Evolutionary conservation across 1,140 invertebrate species (phyloP).

Genomic region (Formica selysi): DNA sequence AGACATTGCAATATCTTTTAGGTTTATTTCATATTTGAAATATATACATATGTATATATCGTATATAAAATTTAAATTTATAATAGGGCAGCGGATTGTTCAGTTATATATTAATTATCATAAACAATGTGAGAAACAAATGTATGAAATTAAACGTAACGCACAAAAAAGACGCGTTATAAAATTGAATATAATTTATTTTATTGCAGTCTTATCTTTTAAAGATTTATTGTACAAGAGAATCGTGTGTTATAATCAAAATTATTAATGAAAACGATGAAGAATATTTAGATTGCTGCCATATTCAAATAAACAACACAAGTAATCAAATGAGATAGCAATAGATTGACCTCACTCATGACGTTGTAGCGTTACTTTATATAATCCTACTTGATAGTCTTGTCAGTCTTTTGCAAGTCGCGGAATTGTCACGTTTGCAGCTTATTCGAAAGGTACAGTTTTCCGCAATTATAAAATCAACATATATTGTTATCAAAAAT

Average conservation of each 20-base stretch:
- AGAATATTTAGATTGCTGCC: not conserved
- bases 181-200: not conserved
- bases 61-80: slow-evolving; percentile 11
- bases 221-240: not conserved
- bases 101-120: not conserved
- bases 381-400: not conserved
- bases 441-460: not conserved
- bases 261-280: not conserved
- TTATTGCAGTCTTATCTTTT: not conserved
- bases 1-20: not conserved
- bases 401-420: not conserved
- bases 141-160: not conserved
- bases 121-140: no score
- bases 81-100: not conserved
- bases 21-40: not conserved
- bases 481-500: not conserved
- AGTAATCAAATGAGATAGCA: no score
- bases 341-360: not conserved
- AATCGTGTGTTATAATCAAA: not conserved
- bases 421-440: not conserved
- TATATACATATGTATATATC: not conserved
- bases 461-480: not conserved
- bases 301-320: no score
- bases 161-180: not conserved
- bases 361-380: not conserved